A percentile compares a stretch with the other conserved stretches of the same genome.
These are phyloP conservation scores for Holcopasites calliopsidis DNA, from an alignment of 1,140 invertebrate species.

Conservation along the genomic window DNA sequence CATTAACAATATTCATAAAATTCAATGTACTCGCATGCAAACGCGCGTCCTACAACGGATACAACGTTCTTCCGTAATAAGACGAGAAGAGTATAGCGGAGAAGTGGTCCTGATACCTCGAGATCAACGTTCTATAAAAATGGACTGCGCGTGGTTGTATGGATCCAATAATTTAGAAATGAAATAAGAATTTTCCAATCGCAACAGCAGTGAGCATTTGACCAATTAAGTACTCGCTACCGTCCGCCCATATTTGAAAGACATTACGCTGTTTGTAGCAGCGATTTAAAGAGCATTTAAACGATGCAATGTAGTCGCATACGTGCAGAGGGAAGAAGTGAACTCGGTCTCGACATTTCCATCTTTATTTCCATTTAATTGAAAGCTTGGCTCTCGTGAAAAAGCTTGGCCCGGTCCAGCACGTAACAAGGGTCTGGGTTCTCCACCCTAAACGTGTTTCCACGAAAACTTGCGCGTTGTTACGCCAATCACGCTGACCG, in stretches of 20 bases:
- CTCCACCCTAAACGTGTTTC: constrained; percentile 2
- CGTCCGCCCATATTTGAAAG: too few species aligned
- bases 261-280: not conserved
- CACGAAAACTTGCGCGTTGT: not conserved
- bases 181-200: too few species aligned
- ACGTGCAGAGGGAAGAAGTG: not conserved
- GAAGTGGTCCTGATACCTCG: constrained; percentile 10
- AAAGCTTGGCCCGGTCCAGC: not conserved
- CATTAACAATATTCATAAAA: constrained; percentile 39
- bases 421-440: not conserved
- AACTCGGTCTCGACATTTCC: constrained; percentile 1
- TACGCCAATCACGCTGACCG: not conserved
- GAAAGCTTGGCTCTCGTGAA: not conserved
- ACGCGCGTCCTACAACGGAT: not conserved
- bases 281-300: constrained; percentile 23
- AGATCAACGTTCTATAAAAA: constrained; percentile 1
- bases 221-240: not conserved
- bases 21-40: constrained; percentile 14
- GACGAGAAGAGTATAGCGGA: not conserved
- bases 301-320: not conserved
- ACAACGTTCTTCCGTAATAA: constrained; percentile 5
- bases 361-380: constrained; percentile 33
- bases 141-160: not conserved
- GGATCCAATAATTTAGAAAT: too few species aligned
- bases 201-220: too few species aligned